Conservation (phyloP, 2,888 invertebrate genomes). For the Mythimna vitellina region DNA sequence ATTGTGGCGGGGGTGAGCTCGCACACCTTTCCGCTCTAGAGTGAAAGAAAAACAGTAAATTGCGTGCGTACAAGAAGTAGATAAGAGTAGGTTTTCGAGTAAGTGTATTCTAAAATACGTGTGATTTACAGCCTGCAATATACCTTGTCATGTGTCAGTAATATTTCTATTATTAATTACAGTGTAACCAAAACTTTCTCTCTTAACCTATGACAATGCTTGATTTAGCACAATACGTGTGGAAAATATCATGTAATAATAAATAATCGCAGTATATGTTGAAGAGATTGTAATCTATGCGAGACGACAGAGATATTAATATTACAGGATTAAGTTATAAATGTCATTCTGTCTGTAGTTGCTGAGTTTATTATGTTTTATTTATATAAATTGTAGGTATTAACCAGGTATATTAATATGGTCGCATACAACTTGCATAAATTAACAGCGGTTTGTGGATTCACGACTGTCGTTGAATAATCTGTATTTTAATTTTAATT, state of each 20-base stretch:
- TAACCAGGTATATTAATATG: background rate
- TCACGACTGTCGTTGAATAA: background rate
- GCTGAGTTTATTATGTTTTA: conserved; percentile 11
- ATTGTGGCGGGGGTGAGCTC: no score
- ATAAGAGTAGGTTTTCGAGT: no score
- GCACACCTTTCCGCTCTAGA: no score
- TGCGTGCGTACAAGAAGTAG: no score
- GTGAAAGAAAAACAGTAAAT: no score
- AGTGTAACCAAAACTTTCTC: conserved; percentile 37
- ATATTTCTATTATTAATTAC: conserved; percentile 14
- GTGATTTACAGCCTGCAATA: background rate
- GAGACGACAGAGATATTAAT: background rate
- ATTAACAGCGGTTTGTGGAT: background rate
- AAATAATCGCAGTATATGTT: conserved; percentile 11
- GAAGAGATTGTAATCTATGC: background rate
- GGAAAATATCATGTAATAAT: conserved; percentile 36
- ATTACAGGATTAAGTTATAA: conserved; percentile 26
- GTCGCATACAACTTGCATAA: background rate
- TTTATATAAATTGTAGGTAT: conserved; percentile 17
- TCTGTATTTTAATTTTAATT: no score
- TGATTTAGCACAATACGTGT: conserved; percentile 39
- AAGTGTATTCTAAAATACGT: background rate
- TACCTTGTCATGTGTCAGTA: background rate
- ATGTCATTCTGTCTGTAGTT: conserved; percentile 7
- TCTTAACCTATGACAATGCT: conserved; percentile 30